Evolutionary conservation across 2,888 invertebrate species (phyloP).

Genomic region (Scotopteryx bipunctaria): DNA sequence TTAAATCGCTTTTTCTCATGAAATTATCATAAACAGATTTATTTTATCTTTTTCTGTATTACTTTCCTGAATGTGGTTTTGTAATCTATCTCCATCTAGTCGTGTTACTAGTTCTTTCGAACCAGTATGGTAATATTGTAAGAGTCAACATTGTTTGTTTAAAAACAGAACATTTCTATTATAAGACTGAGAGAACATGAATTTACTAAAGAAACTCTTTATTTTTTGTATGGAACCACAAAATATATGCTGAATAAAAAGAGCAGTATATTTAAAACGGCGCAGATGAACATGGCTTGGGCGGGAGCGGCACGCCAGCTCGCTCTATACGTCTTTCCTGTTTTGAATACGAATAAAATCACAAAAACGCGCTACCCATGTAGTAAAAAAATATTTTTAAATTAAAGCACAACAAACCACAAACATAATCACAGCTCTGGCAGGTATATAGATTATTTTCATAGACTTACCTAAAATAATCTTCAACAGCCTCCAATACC

Average conservation of each 20-base stretch:
- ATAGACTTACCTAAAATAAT: no score
- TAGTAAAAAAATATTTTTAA: background rate
- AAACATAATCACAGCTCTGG: no score
- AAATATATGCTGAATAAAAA: conserved; percentile 46
- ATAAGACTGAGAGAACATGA: no score
- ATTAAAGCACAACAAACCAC: background rate
- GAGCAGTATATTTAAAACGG: conserved; percentile 71
- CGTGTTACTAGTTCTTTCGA: no score
- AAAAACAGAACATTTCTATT: no score
- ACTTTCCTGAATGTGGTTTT: no score
- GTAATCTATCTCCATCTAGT: no score
- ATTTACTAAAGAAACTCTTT: background rate
- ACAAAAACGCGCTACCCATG: conserved; percentile 11
- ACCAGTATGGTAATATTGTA: no score
- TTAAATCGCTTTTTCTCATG: conserved; percentile 9
- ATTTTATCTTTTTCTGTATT: background rate
- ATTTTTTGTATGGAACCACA: conserved; percentile 40
- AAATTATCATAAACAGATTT: conserved; percentile 21
- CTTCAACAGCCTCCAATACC: no score
- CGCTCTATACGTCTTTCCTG: conserved; percentile 56
- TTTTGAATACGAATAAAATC: conserved; percentile 61
- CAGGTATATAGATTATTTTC: no score
- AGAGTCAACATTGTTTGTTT: no score
- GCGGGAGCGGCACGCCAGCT: conserved; percentile 59
- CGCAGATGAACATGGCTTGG: conserved; percentile 72